Percentiles rank a stretch among this genome's conserved stretches.
Conservation (phyloP, 2,888 invertebrate species). For the Melipona bicolor region DNA sequence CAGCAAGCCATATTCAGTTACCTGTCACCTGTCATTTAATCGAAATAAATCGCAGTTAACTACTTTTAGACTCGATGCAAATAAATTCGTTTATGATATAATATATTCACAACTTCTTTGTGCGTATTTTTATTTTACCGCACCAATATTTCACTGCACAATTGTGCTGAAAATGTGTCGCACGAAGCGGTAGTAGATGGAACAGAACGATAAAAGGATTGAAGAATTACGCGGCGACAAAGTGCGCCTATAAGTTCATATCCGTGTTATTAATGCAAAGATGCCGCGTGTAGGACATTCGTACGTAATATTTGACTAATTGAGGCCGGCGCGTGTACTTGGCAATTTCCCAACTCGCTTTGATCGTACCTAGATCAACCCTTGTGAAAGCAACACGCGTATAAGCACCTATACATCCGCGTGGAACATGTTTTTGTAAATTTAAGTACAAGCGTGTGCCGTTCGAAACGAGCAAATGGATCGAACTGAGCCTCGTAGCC, state of each 20-base stretch:
- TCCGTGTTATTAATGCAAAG: slow-evolving; percentile 67
- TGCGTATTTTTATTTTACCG: background rate
- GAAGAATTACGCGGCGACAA: slow-evolving; percentile 16
- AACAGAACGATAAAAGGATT: background rate
- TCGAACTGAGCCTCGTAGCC: background rate
- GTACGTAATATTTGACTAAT: slow-evolving; percentile 77
- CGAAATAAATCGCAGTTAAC: background rate
- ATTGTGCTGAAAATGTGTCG: background rate
- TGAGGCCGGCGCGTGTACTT: slow-evolving; percentile 78
- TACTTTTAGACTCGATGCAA: too few species aligned
- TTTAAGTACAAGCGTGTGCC: slow-evolving; percentile 17
- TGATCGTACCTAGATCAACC: slow-evolving; percentile 67
- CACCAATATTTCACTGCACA: too few species aligned
- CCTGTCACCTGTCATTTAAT: background rate
- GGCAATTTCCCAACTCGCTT: slow-evolving; percentile 76
- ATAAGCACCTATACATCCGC: background rate
- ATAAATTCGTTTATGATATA: background rate
- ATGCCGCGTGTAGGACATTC: slow-evolving; percentile 68
- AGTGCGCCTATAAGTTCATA: slow-evolving; percentile 54
- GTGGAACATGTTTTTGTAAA: background rate
- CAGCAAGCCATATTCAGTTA: slow-evolving; percentile 21
- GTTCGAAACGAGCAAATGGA: slow-evolving; percentile 9
- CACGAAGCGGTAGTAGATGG: background rate
- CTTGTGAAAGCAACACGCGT: slow-evolving; percentile 1
- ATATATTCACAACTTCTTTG: background rate